Evolutionary conservation across 1,140 invertebrate species (phyloP).

Genomic region (Pseudomyrmex concolor): DNA sequence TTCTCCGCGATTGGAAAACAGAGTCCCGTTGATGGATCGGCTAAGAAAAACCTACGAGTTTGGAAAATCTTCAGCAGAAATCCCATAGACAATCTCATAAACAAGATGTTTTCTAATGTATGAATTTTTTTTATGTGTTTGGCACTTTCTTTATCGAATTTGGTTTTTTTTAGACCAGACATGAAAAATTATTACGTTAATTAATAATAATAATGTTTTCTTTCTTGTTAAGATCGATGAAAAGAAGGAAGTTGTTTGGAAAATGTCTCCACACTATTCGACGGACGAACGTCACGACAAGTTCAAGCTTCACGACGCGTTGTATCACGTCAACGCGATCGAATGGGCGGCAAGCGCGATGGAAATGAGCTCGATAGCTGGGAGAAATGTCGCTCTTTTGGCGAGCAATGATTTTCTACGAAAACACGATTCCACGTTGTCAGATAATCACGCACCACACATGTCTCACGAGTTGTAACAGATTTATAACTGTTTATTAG

Average conservation of each 20-base stretch:
- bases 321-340: slow-evolving; percentile 89
- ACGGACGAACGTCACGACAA: slow-evolving; percentile 80
- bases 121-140: slow-evolving; percentile 51
- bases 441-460: neutral
- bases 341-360: slow-evolving; percentile 90
- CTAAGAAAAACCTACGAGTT: slow-evolving; percentile 74
- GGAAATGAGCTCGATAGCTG: slow-evolving; percentile 90
- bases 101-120: slow-evolving; percentile 85
- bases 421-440: slow-evolving; percentile 14
- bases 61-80: slow-evolving; percentile 88
- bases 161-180: too few relatives aligned
- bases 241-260: slow-evolving; percentile 83
- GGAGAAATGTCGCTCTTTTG: slow-evolving; percentile 88
- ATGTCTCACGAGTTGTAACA: slow-evolving; percentile 32
- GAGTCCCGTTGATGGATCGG: slow-evolving; percentile 79
- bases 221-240: slow-evolving; percentile 71
- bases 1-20: slow-evolving; percentile 82
- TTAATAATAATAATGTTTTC: slow-evolving; percentile 29
- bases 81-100: slow-evolving; percentile 82
- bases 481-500: neutral
- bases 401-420: slow-evolving; percentile 79
- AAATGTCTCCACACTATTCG: slow-evolving; percentile 88
- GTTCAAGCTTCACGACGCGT: slow-evolving; percentile 86
- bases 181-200: slow-evolving; percentile 72
- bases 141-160: too few relatives aligned